phyloP scores from a whole-genome alignment of 1,140 invertebrate species.

The Agraylea sexmaculata region DNA sequence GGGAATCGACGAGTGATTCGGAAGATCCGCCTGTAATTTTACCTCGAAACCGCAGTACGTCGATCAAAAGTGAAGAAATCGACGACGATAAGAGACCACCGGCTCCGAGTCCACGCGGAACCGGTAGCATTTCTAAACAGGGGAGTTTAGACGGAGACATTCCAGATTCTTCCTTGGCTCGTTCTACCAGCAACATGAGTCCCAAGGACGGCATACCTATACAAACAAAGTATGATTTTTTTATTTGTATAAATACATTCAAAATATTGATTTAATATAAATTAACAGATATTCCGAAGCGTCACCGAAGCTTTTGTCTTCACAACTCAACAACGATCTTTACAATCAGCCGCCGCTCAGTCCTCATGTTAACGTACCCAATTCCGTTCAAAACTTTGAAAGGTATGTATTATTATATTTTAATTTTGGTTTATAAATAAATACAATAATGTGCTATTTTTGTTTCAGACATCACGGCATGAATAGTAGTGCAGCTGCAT shows the following conservation, averaged over 20 bases:
- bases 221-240: background rate
- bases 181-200: constrained; percentile 7
- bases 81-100: constrained; percentile 4
- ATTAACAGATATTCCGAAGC: constrained; percentile 22
- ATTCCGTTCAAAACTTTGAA: constrained; percentile 19
- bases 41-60: constrained; percentile 5
- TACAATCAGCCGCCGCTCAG: constrained; percentile 18
- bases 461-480: constrained; percentile 13
- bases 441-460: background rate
- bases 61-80: background rate
- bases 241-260: background rate
- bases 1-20: constrained; percentile 7
- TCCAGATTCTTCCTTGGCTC: background rate
- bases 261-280: constrained; percentile 2
- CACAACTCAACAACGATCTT: constrained; percentile 19
- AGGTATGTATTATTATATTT: constrained; percentile 4
- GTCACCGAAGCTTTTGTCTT: constrained; percentile 28
- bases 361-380: constrained; percentile 20
- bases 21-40: constrained; percentile 17
- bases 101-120: constrained; percentile 11
- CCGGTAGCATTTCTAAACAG: constrained; percentile 2
- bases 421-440: background rate
- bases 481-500: constrained; percentile 8
- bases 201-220: constrained; percentile 4
- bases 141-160: constrained; percentile 4